phyloP scores from a whole-genome alignment of 2,797 vertebrate genomes.

The Myripristis murdjan region DNA sequence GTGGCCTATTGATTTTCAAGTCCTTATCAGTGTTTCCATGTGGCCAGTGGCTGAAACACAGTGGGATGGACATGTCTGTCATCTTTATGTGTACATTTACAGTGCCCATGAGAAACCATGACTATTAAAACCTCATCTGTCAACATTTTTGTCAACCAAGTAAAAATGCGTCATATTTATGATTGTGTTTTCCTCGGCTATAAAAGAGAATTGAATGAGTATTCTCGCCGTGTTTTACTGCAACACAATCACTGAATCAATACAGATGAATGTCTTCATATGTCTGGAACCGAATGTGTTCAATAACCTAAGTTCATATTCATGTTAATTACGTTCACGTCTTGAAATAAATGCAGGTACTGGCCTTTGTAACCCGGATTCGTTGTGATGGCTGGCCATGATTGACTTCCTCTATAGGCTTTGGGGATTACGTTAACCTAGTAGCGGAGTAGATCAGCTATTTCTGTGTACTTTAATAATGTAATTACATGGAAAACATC shows the following conservation, averaged over 20 bases:
- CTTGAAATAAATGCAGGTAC: slow-evolving; percentile 78
- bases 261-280: slow-evolving; percentile 14
- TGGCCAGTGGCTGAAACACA: slow-evolving; percentile 68
- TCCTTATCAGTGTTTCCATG: slow-evolving; percentile 77
- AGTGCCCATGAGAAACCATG: slow-evolving; percentile 58
- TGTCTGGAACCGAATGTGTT: slow-evolving; percentile 53
- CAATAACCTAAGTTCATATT: slow-evolving; percentile 68
- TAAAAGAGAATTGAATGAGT: slow-evolving; percentile 41
- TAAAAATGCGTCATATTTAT: slow-evolving; percentile 32
- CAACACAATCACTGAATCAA: slow-evolving; percentile 27
- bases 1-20: slow-evolving; percentile 77
- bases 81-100: slow-evolving; percentile 77
- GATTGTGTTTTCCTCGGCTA: slow-evolving; percentile 48
- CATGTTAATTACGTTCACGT: slow-evolving; percentile 79
- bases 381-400: slow-evolving; percentile 63
- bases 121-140: slow-evolving; percentile 42
- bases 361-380: slow-evolving; percentile 66
- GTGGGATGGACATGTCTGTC: slow-evolving; percentile 66
- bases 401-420: slow-evolving; percentile 81
- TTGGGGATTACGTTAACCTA: slow-evolving; percentile 80
- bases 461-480: slow-evolving; percentile 67
- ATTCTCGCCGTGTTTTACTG: slow-evolving; percentile 24
- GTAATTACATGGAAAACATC: slow-evolving; percentile 65
- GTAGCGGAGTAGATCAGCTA: slow-evolving; percentile 67
- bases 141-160: slow-evolving; percentile 37